Conservation (phyloP, 2,113 vertebrate species). For the Ophiodon elongatus region DNA sequence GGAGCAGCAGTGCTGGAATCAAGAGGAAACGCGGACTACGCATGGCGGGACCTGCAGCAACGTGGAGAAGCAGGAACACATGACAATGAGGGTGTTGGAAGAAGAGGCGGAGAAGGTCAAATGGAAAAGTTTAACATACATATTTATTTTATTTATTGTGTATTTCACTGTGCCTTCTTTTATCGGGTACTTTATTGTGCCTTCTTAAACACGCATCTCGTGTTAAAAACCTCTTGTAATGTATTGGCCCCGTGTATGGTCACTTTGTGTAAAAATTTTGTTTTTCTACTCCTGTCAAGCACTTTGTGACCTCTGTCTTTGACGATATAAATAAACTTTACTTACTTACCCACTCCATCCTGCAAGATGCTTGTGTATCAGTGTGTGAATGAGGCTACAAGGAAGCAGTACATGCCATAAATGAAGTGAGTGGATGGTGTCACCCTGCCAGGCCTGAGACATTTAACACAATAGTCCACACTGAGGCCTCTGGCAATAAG, state of each 20-base stretch:
- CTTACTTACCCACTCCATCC: not conserved
- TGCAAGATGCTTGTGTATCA: not conserved
- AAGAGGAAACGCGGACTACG: conserved; percentile 62
- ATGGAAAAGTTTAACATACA: not conserved
- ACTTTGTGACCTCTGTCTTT: no score
- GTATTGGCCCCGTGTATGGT: no score
- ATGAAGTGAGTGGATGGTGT: not conserved
- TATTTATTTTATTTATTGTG: no score
- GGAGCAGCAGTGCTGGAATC: conserved; percentile 75
- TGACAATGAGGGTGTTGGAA: conserved; percentile 11
- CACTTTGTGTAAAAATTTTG: no score
- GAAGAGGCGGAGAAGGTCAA: not conserved
- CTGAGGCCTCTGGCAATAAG: not conserved
- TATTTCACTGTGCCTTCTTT: no score
- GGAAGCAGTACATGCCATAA: not conserved
- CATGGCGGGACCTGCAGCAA: conserved; percentile 73
- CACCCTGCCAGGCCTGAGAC: not conserved
- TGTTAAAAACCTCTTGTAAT: no score
- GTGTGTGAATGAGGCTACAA: not conserved
- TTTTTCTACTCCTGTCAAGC: no score
- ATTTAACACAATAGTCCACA: not conserved
- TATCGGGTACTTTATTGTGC: no score
- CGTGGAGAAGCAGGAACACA: not conserved
- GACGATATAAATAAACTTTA: no score
- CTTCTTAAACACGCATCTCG: no score